These are phyloP conservation scores for Echinops telfairi DNA, from an alignment of 2,113 vertebrate genomes.

Conservation along the genomic window DNA sequence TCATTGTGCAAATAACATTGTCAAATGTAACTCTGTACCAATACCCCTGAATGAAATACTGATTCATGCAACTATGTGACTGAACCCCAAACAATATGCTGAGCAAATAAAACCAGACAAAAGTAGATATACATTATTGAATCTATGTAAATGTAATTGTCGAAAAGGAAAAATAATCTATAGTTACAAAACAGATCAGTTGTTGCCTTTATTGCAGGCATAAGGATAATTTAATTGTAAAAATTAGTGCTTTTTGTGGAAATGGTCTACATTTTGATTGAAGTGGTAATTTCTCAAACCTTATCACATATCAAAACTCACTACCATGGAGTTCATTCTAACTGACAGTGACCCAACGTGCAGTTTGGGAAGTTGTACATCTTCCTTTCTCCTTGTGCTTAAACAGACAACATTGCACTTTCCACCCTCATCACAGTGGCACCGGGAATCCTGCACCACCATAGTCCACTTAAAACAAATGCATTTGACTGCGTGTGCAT, in stretches of 20 bases:
- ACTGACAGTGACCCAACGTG: too few relatives aligned
- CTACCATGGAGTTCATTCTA: too few relatives aligned
- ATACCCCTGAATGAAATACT: not conserved
- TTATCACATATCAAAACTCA: too few relatives aligned
- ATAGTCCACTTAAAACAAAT: too few relatives aligned
- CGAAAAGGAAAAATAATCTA: constrained; percentile 6
- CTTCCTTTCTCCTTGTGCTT: too few relatives aligned
- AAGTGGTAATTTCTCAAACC: not conserved
- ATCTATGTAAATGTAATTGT: not conserved
- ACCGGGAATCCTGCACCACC: too few relatives aligned
- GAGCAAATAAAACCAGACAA: not conserved
- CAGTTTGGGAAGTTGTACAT: too few relatives aligned
- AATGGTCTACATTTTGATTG: constrained; percentile 1
- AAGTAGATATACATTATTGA: not conserved
- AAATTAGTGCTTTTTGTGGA: not conserved
- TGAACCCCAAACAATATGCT: not conserved
- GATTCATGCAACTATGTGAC: not conserved
- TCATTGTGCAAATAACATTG: not conserved
- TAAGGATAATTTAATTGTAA: not conserved
- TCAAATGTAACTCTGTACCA: not conserved
- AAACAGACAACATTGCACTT: too few relatives aligned
- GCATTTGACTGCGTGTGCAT: too few relatives aligned
- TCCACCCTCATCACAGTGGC: too few relatives aligned
- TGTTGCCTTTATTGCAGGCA: not conserved
- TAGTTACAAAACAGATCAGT: not conserved